phyloP scores from a whole-genome alignment of 2,888 invertebrate genomes.

The Aphrophora alni region DNA sequence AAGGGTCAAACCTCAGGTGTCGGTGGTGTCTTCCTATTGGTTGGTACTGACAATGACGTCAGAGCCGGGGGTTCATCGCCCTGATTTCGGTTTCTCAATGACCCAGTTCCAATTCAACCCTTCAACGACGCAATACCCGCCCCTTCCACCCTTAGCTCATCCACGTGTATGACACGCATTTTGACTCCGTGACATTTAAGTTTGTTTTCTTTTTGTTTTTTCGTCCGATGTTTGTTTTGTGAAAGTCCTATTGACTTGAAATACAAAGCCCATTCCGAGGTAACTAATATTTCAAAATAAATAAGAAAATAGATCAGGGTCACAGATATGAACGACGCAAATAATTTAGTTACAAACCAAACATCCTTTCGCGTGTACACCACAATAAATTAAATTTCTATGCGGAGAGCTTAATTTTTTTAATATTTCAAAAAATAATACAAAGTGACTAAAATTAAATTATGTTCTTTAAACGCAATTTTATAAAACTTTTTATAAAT shows the following conservation, averaged over 20 bases:
- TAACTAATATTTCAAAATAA: too few relatives aligned
- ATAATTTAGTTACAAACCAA: too few relatives aligned
- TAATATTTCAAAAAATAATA: too few relatives aligned
- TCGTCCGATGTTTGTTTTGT: background rate
- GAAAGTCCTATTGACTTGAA: background rate
- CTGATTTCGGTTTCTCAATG: background rate
- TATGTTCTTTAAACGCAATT: too few relatives aligned
- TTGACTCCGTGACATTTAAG: background rate
- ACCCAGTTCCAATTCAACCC: background rate
- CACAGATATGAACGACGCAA: too few relatives aligned
- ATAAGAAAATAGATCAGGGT: too few relatives aligned
- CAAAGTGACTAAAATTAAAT: too few relatives aligned
- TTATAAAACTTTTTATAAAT: too few relatives aligned
- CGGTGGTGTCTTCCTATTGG: background rate
- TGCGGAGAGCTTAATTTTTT: too few relatives aligned
- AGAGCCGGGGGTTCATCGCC: background rate
- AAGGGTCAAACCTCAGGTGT: background rate
- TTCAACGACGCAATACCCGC: background rate
- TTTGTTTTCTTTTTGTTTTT: background rate
- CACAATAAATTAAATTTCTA: too few relatives aligned
- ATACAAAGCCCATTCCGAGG: background rate
- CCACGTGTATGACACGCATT: constrained; percentile 1
- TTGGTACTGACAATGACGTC: background rate
- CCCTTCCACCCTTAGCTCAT: background rate
- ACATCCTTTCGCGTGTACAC: too few relatives aligned